These are phyloP conservation scores for Campaea margaritaria DNA, from an alignment of 2,888 invertebrate species.

Conservation along the genomic window DNA sequence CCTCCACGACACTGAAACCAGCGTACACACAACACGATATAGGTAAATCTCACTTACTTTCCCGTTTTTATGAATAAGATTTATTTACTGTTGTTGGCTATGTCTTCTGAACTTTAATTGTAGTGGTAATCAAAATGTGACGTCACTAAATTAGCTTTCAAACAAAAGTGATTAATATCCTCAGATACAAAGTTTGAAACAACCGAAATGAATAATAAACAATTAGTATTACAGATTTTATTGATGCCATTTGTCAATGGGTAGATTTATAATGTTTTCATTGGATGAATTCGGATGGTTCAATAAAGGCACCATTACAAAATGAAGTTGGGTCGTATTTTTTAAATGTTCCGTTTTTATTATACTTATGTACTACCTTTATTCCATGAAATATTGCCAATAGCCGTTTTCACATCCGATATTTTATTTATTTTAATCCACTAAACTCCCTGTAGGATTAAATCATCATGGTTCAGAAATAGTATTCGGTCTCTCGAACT, in stretches of 20 bases:
- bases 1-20: no score
- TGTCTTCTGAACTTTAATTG: no score
- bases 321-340: slow-evolving; percentile 16
- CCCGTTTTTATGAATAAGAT: no score
- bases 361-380: slow-evolving; percentile 2
- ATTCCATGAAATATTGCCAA: slow-evolving; percentile 3
- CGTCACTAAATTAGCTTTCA: neutral
- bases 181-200: slow-evolving; percentile 23
- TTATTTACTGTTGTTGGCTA: no score
- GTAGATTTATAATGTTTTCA: slow-evolving; percentile 33
- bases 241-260: slow-evolving; percentile 31
- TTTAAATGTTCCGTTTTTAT: slow-evolving; percentile 9
- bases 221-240: slow-evolving; percentile 25
- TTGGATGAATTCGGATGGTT: slow-evolving; percentile 25
- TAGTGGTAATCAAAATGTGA: no score
- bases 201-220: slow-evolving; percentile 33
- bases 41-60: no score
- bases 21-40: no score
- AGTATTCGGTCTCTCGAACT: neutral
- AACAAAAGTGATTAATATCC: slow-evolving; percentile 15
- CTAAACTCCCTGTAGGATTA: no score
- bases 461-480: neutral
- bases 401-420: neutral
- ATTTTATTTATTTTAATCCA: slow-evolving; percentile 5
- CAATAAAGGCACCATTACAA: slow-evolving; percentile 25